Evolutionary conservation across 2,888 invertebrate species (phyloP), one percentile per base, ranked within the genome.

Genomic region (Sthenelais limicola): DNA sequence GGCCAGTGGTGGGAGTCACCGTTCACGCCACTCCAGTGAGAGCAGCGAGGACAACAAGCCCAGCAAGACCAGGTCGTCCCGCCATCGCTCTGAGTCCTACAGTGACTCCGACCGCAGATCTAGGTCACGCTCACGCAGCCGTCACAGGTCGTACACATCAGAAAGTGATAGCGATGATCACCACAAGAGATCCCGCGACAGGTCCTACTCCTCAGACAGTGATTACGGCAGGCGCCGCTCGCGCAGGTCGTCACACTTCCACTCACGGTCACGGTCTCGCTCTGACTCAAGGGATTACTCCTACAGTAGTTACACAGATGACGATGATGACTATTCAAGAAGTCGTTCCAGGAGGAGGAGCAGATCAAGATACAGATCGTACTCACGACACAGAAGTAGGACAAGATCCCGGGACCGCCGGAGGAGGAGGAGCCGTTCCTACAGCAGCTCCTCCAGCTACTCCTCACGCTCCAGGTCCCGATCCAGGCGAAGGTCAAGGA

Each of bases 311-410:
- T 68, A 68, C 48, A 68, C 68, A 2, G 71, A 71, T 28, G 62
- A 71, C 15, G 72, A 72, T 30, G 67, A 71, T 26, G 30, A 43
- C 52, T 68, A 72, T 30, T 75, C 76, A 7, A 68, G 77, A 43
- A 75, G 74, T 49, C 74, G 76, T 9, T 77, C 78, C 38, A 79
- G 79, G 74, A 79, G 81, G 73, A 75, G 78, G n/a, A n/a, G 58
- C 48, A 43, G 69, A 15, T 56, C 68, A 15, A 9, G 70, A 2
- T 54, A 68, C 33, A n/a, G 69, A 33, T 74, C 62, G 58, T 78
- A 79, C 48, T 74, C 74, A 12, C 72, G 75, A 18, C 74, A 81
- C 30, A 75, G 82, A 33, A 81, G 81, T 52, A 75, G 82, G 35
- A 38, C 62, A 1, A 21, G 38, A 24, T 38, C 38, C 35, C 35